Evolutionary conservation across 2,797 vertebrate genomes (phyloP), one percentile per base, ranked within the genome.

Genomic region (Macroramphosus scolopax): DNA sequence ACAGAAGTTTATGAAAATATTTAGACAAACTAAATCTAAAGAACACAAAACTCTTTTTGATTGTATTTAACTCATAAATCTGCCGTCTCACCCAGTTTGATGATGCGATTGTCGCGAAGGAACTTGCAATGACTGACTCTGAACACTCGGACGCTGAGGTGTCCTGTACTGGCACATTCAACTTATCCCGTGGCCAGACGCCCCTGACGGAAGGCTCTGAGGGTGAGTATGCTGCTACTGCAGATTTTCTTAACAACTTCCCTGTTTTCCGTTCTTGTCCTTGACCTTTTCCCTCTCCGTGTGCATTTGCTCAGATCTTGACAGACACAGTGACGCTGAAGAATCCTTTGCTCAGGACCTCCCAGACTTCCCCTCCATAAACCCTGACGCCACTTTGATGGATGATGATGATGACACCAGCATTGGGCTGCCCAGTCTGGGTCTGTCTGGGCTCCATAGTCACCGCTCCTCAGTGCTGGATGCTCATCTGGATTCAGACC

Each of bases 131-230:
- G 77, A 95, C 94, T 0, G 96, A 99, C 83, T 98, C 96, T 0
- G 96, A 99, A 66, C 96, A 98, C 73, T 99, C 96, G 0, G 96
- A 99, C 17, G 93, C 93, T 12, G 96, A 99, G 60, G 91, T 94
- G 40, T 99, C 95, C 48, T 97, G 92, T 82, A 96, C 94, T 11
- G 95, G 94, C 11, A 97, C 95, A 0, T 99, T 98, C 78, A 99
- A 98, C 72, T 89, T 98, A 12, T 99, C 96, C 0, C 89, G 96
- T 17, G 96, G 96, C 25, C 96, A 97, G 52, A 99, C 95, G 0
- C 96, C 96, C 0, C 88, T 98, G 51, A 99, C 96, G 0, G 96
- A 99, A 72, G 95, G 95, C 40, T 98, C 95, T 10, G 96, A 99
- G 88, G 96, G 96, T 83, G 39, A 47, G 50, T 17, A 1, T 14